phyloP scores from a whole-genome alignment of 2,113 vertebrate species.

The Nerophis lumbriciformis region DNA sequence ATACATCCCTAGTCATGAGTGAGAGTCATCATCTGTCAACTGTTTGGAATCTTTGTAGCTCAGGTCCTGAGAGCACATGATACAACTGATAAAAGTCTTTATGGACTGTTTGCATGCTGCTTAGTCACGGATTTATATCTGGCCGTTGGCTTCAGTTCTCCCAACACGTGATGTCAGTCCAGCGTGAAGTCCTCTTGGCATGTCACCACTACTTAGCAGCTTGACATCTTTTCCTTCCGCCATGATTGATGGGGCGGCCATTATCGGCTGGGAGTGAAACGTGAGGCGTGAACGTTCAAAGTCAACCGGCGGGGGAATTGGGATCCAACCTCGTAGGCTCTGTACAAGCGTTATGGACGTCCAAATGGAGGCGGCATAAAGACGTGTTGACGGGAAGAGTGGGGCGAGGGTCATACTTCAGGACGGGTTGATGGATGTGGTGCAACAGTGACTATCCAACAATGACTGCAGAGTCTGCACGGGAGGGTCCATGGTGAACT shows the following conservation, averaged over 20 bases:
- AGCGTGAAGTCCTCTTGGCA: slow-evolving; percentile 35
- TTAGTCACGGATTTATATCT: background rate
- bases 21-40: no score
- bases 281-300: slow-evolving; percentile 55
- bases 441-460: slow-evolving; percentile 28
- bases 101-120: no score
- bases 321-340: slow-evolving; percentile 35
- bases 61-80: no score
- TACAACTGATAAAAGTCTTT: no score
- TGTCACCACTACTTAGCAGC: slow-evolving; percentile 50
- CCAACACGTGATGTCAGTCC: slow-evolving; percentile 20
- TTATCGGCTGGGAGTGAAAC: slow-evolving; percentile 45
- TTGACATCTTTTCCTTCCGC: slow-evolving; percentile 66
- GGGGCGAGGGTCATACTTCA: slow-evolving; percentile 28
- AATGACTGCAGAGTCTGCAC: slow-evolving; percentile 25
- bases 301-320: slow-evolving; percentile 50
- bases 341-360: slow-evolving; percentile 29
- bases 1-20: no score
- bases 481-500: slow-evolving; percentile 9
- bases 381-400: slow-evolving; percentile 28
- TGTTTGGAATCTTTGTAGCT: no score
- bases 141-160: slow-evolving; percentile 5
- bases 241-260: slow-evolving; percentile 66
- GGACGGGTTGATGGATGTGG: slow-evolving; percentile 22
- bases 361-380: slow-evolving; percentile 46